These are phyloP conservation scores for Urocynchramus pylzowi DNA, from an alignment of 2,113 vertebrate species.

Conservation along the genomic window DNA sequence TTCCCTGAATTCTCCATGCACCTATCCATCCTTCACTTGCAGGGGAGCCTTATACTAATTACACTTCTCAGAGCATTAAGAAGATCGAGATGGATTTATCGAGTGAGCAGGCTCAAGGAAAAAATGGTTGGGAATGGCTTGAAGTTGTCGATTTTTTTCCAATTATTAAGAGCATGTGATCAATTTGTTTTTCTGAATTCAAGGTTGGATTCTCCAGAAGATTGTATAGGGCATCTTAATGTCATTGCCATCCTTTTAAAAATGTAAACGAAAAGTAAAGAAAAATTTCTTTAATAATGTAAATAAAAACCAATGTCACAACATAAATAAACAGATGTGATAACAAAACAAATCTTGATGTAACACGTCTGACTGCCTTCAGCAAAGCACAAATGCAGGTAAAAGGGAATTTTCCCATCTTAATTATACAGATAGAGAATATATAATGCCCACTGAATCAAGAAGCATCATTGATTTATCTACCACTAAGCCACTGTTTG, in stretches of 20 bases:
- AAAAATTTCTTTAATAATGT: neutral
- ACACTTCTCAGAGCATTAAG: conserved; percentile 30
- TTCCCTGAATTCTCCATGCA: neutral
- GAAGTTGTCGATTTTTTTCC: neutral
- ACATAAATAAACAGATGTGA: neutral
- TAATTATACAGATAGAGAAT: neutral
- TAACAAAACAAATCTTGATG: neutral
- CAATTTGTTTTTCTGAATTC: neutral
- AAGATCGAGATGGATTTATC: neutral
- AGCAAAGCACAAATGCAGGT: neutral
- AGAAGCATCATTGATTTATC: neutral
- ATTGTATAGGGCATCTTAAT: neutral
- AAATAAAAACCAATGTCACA: neutral
- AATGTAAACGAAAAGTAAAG: neutral
- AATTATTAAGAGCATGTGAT: neutral
- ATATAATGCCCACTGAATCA: neutral
- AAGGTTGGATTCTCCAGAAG: neutral
- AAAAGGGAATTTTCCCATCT: neutral
- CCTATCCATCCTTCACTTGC: neutral
- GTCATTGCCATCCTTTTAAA: neutral
- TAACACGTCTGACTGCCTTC: neutral
- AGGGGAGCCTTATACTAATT: neutral
- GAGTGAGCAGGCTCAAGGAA: neutral
- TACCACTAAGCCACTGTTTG: neutral
- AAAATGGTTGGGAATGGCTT: neutral